A percentile compares a stretch with the other conserved stretches of the same genome.
Evolutionary conservation across 2,888 invertebrate genomes (phyloP).

Genomic region (Nineta flava): DNA sequence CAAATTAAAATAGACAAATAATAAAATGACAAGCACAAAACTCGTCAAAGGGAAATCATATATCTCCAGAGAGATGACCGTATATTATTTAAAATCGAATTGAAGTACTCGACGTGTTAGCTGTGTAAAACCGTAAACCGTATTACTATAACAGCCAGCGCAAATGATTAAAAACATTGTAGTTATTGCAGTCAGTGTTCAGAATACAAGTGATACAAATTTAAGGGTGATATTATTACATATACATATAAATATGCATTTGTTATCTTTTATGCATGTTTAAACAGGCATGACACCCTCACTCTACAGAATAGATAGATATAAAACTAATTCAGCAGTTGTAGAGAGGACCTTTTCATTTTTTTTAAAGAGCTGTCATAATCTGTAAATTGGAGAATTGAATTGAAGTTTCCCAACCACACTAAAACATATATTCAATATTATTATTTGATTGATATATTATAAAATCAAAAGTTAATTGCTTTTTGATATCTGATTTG

Average conservation of each 20-base stretch:
- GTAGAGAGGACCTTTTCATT: background rate
- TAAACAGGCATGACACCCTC: slow-evolving; percentile 6
- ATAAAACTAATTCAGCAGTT: no score
- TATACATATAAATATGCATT: background rate
- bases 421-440: background rate
- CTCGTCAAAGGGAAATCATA: no score
- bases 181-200: background rate
- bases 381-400: background rate
- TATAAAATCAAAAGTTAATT: background rate
- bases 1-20: no score
- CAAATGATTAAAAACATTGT: background rate
- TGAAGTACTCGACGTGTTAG: no score
- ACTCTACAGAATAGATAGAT: background rate
- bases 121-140: no score
- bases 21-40: no score
- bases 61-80: no score
- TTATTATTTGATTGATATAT: background rate
- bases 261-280: slow-evolving; percentile 6
- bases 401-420: background rate
- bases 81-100: no score
- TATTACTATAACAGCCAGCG: no score
- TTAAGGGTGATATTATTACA: background rate
- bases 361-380: background rate
- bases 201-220: background rate
- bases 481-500: slow-evolving; percentile 1